phyloP scores from a whole-genome alignment of 2,888 invertebrate genomes.

The Conus canariensis region DNA sequence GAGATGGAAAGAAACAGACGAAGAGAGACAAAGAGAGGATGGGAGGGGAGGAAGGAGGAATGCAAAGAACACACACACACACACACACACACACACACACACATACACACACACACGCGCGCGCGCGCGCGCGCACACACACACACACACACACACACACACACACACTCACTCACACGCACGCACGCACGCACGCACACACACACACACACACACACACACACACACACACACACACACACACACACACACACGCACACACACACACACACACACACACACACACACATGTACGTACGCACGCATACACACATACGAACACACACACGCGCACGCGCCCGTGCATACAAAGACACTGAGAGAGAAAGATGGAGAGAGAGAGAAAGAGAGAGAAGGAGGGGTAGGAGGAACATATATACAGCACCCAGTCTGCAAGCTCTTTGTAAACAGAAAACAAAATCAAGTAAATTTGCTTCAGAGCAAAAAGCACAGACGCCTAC shows the following conservation, averaged over 20 bases:
- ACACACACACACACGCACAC: constrained; percentile 2
- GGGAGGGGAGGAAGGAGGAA: no score
- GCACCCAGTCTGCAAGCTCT: no score
- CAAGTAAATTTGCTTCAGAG: no score
- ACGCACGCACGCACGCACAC: background rate
- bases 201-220: background rate
- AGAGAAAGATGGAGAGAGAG: no score
- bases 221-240: background rate
- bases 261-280: constrained; percentile 10
- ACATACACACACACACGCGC: background rate
- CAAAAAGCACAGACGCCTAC: no score
- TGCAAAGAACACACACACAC: background rate
- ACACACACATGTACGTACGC: background rate
- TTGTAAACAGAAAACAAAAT: no score
- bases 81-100: constrained; percentile 2
- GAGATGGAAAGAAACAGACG: background rate
- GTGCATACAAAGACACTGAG: no score
- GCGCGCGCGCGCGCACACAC: background rate
- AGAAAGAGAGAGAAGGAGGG: no score
- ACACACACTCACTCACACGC: background rate
- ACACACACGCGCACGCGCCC: background rate
- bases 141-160: background rate
- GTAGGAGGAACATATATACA: no score
- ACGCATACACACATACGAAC: background rate
- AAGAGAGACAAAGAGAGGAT: background rate